A percentile compares a stretch with the other conserved stretches of the same genome.
These are phyloP conservation scores for Gandaritis pyraliata DNA, from an alignment of 2,888 invertebrate genomes.

Conservation along the genomic window DNA sequence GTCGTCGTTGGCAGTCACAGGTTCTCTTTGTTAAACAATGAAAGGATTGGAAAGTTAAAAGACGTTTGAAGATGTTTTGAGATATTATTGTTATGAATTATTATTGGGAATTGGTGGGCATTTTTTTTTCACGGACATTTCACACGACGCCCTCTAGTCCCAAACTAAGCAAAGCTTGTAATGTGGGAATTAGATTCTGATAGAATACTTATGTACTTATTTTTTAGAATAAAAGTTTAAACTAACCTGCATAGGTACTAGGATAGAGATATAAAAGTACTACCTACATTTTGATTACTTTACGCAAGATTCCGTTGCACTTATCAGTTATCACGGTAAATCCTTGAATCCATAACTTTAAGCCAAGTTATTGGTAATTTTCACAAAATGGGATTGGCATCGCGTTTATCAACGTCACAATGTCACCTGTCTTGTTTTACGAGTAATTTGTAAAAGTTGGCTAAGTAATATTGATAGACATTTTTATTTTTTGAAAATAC, in stretches of 20 bases:
- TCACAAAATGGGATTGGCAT: constrained; percentile 48
- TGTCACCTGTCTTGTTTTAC: constrained; percentile 59
- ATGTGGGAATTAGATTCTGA: too few relatives aligned
- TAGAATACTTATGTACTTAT: too few relatives aligned
- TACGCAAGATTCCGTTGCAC: not conserved
- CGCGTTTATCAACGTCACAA: constrained; percentile 57
- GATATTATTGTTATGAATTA: not conserved
- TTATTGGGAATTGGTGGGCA: not conserved
- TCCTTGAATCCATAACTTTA: not conserved
- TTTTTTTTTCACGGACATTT: too few relatives aligned
- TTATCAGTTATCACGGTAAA: not conserved
- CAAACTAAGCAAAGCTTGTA: too few relatives aligned
- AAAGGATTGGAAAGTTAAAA: constrained; percentile 17
- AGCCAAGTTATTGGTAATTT: constrained; percentile 18
- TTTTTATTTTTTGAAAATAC: constrained; percentile 40
- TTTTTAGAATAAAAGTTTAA: too few relatives aligned
- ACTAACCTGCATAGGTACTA: too few relatives aligned
- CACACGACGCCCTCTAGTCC: too few relatives aligned
- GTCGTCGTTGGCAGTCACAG: constrained; percentile 19
- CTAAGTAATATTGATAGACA: constrained; percentile 73
- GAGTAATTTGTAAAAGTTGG: constrained; percentile 47
- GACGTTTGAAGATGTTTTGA: not conserved
- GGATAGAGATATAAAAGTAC: too few relatives aligned
- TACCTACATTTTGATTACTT: not conserved
- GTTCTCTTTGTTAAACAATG: constrained; percentile 5